Conservation (phyloP, 2,888 invertebrate species). For the Drosophila paucipuncta region DNA sequence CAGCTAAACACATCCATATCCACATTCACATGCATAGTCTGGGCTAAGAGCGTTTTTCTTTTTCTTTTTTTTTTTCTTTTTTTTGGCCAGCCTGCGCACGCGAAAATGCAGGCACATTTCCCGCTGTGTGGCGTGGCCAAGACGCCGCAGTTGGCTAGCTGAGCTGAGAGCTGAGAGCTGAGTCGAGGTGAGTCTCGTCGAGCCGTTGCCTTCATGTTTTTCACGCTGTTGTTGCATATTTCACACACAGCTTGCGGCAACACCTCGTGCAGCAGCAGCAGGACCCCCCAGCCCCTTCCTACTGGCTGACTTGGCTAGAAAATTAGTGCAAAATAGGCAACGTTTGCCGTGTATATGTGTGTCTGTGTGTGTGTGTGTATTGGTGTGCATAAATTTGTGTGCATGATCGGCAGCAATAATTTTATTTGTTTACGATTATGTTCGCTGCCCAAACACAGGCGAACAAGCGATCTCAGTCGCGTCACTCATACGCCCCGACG, state of each 20-base stretch:
- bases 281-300: slow-evolving; percentile 6
- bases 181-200: slow-evolving; percentile 10
- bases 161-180: slow-evolving; percentile 1
- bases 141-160: slow-evolving; percentile 1
- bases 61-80: slow-evolving; percentile 3
- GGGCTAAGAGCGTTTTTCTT: slow-evolving; percentile 12
- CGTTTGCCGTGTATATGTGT: background rate
- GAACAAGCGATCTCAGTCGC: slow-evolving; percentile 65
- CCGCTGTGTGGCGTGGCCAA: slow-evolving; percentile 69
- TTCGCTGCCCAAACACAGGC: slow-evolving; percentile 76
- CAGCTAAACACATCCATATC: slow-evolving; percentile 23
- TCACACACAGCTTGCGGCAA: slow-evolving; percentile 82
- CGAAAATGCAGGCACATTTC: slow-evolving; percentile 70
- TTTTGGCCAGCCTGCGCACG: slow-evolving; percentile 54
- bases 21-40: slow-evolving; percentile 15
- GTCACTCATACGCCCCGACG: slow-evolving; percentile 82
- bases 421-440: slow-evolving; percentile 83
- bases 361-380: slow-evolving; percentile 34
- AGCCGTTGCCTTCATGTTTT: slow-evolving; percentile 73
- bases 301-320: slow-evolving; percentile 47
- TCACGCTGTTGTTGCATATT: slow-evolving; percentile 80
- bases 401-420: slow-evolving; percentile 82
- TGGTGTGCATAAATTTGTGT: slow-evolving; percentile 76
- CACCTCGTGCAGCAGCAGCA: slow-evolving; percentile 64
- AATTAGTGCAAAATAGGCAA: slow-evolving; percentile 75